Base-by-base conservation (phyloP, 2,888 invertebrate genomes). In the Leistus spinibarbis region DNA sequence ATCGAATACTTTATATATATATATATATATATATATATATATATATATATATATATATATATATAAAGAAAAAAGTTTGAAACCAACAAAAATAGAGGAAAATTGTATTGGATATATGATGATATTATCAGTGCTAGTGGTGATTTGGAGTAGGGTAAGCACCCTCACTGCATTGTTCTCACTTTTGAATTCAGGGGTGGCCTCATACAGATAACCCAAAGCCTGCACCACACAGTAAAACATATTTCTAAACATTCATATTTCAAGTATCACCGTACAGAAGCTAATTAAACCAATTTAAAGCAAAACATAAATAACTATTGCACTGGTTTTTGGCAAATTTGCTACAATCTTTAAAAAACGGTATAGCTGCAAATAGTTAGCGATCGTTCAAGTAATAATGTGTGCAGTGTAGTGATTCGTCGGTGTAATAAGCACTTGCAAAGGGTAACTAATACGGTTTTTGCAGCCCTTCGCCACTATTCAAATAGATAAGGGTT, bases 131-230 rank as follows among this genome's bases (percentile, higher is more conserved):
- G 82, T 82, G 80, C 82, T 83, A 83, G 82, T 84, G 84, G 82
- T 84, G 84, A 85, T 85, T 85, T 84, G 83, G 83, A 69, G 69
- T 83, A 82, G 84, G 85, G 85, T 83, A 82, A 80, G 82, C 81
- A 84, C 84, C 84, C 85, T 84, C 84, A 84, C 82, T 83, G 85
- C 84, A 83, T 85, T 85, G 84, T 85, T 84, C 85, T 85, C 85
- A 85, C 84, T 85, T 85, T 84, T 84, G 84, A 84, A 84, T 84
- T 75, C 82, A 82, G 82, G 84, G 84, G 85, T 84, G 84, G 84
- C 84, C 83, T 82, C 81, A 82, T 80, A 79, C 82, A 83, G 85
- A 85, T 85, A 85, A 85, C 82, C 80, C 82, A 83, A 83, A 83
- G 82, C 81, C 83, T 80, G 82, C 82, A 83, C 83, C 83, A 83